Evolutionary conservation across 35 echinoderm and acorn worm genomes (phyloP).

Genomic region (Heliocidaris erythrogramma): DNA sequence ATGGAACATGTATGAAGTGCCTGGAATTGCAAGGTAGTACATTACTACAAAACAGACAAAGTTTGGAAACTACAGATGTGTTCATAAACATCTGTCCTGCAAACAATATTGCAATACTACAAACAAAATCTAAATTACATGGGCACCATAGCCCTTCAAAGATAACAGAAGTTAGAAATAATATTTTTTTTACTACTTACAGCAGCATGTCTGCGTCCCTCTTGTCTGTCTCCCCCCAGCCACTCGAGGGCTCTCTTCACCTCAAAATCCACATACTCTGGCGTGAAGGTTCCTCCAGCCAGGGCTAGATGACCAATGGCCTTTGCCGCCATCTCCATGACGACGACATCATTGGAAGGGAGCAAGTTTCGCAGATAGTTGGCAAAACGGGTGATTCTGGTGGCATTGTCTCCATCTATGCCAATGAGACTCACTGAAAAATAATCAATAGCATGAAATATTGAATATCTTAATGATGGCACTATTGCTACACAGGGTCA

Average conservation of each 20-base stretch:
- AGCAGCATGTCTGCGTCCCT: conserved; percentile 89
- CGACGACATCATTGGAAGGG: conserved; percentile 90
- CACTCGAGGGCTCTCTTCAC: conserved; percentile 90
- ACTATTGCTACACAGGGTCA: too few species aligned
- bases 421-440: conserved; percentile 90
- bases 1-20: too few species aligned
- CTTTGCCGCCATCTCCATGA: conserved; percentile 99
- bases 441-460: neutral
- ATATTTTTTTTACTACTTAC: conserved; percentile 60
- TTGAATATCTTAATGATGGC: too few species aligned
- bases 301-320: conserved; percentile 88
- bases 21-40: too few species aligned
- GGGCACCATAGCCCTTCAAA: neutral
- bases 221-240: conserved; percentile 86
- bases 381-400: conserved; percentile 89
- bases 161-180: neutral
- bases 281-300: conserved; percentile 93
- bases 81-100: neutral
- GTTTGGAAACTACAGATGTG: too few species aligned
- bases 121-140: neutral
- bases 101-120: neutral
- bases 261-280: conserved; percentile 99
- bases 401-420: conserved; percentile 89
- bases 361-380: conserved; percentile 94
- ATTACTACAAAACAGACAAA: too few species aligned